Evolutionary conservation across 2,797 vertebrate species (phyloP), one percentile per base, ranked within the genome.

Genomic region (Poecile montanus): DNA sequence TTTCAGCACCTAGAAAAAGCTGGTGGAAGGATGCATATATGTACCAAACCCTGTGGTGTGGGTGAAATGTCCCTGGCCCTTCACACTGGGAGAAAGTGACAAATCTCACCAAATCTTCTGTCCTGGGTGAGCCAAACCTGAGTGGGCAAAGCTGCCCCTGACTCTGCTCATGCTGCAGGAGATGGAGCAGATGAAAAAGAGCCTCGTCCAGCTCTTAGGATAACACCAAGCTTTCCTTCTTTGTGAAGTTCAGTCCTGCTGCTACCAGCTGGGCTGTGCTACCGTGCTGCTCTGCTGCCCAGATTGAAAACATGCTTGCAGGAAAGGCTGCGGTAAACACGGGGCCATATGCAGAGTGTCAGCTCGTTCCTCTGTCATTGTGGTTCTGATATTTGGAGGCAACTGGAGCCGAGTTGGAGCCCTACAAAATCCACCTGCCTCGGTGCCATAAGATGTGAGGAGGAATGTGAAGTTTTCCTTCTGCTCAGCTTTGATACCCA

Each of bases 371-470:
- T 80, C 79, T 61, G 73, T 83, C 85, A 30, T 56, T 62, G 83
- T 72, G 95, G 89, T 92, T 72, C 80, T 75, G 85, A 47, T 91
- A 73, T 60, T 70, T 80, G 88, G 75, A 92, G 62, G 32, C 73
- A 36, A 61, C 62, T 42, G 48, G 70, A 65, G 82, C 83, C 84
- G 88, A 72, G 68, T 68, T 73, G 68, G 88, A 97, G 65, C 91
- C 85, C 78, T 92, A 68, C 68, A 87, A 87, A 96, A 93, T 93
- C 95, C 93, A 96, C 94, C 94, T 96, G 94, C 83, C 93, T 93
- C 5, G 1, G 63, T 94, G 94, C 1, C 47, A 47, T 60, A 88
- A 65, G 53, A 66, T 76, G 65, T 65, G 62, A 19, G 51, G 42
- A 95, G 67, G 96, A 78, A 88, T 21, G 18, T 42, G 44, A 70